Conservation (phyloP, 2,888 invertebrate species). For the Cerastis rubricosa region DNA sequence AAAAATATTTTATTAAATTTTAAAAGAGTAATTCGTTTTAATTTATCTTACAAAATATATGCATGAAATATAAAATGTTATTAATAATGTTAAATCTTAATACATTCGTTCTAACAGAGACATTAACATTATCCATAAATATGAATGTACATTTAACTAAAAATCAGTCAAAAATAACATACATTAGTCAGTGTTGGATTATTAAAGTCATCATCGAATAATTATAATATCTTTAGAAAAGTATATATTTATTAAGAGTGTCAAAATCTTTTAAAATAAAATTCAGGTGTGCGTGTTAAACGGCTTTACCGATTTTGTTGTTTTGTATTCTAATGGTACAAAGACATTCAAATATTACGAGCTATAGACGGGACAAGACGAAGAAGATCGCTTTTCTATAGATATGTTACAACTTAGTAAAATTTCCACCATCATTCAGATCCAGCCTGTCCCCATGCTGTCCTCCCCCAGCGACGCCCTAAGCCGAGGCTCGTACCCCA, state of each 20-base stretch:
- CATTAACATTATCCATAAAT: slow-evolving; percentile 27
- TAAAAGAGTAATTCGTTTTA: slow-evolving; percentile 42
- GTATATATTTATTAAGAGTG: neutral
- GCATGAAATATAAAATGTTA: slow-evolving; percentile 43
- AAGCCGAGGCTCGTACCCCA: no score
- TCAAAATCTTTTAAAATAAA: neutral
- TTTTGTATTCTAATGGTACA: no score
- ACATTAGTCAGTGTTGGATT: slow-evolving; percentile 15
- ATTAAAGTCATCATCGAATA: neutral
- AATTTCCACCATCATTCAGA: no score
- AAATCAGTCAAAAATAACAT: slow-evolving; percentile 55
- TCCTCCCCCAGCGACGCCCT: no score
- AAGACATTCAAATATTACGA: no score
- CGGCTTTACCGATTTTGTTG: neutral
- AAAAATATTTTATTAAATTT: slow-evolving; percentile 53
- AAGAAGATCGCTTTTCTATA: no score
- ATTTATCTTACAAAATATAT: slow-evolving; percentile 46
- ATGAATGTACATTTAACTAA: slow-evolving; percentile 48
- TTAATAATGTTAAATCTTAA: slow-evolving; percentile 51
- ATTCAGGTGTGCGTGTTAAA: neutral
- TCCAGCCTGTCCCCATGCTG: no score
- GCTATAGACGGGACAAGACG: no score
- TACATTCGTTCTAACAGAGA: slow-evolving; percentile 17
- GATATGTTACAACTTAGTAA: no score
- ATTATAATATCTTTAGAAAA: neutral